Percentiles rank a stretch among this genome's conserved stretches.
These are phyloP conservation scores for Heliconius ethilla DNA, from an alignment of 2,888 invertebrate species.

Conservation along the genomic window DNA sequence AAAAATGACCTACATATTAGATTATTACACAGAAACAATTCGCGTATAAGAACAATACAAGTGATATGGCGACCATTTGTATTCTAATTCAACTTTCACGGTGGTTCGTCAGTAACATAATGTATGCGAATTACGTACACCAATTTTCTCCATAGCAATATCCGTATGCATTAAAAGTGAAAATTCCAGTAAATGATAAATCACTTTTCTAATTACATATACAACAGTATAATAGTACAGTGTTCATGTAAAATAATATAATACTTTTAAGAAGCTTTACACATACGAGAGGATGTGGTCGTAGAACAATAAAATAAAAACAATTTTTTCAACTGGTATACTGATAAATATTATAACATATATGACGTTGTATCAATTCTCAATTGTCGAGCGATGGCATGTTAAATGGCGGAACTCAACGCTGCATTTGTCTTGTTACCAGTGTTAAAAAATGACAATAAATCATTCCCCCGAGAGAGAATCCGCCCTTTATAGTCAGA, in stretches of 20 bases:
- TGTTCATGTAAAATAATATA: neutral
- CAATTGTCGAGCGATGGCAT: too few relatives aligned
- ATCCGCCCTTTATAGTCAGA: too few relatives aligned
- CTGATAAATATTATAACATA: too few relatives aligned
- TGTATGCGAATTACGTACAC: slow-evolving; percentile 24
- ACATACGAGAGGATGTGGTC: neutral
- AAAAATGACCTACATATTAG: neutral
- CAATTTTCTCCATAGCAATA: slow-evolving; percentile 16
- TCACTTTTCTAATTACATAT: neutral
- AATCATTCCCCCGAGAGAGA: too few relatives aligned
- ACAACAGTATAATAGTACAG: neutral
- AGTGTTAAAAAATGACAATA: too few relatives aligned
- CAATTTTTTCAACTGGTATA: too few relatives aligned
- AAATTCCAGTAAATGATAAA: slow-evolving; percentile 1
- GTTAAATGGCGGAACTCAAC: too few relatives aligned
- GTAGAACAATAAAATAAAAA: neutral
- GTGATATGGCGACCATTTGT: slow-evolving; percentile 19
- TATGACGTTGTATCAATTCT: too few relatives aligned
- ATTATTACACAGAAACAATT: slow-evolving; percentile 15
- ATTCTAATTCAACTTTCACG: slow-evolving; percentile 33
- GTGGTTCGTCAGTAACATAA: slow-evolving; percentile 8
- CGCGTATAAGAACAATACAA: slow-evolving; percentile 22
- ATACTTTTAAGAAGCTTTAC: neutral
- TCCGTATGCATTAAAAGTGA: slow-evolving; percentile 5
- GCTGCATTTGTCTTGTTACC: too few relatives aligned